Evolutionary conservation across 2,888 invertebrate genomes (phyloP), one percentile per base, ranked within the genome.

Genomic region (Coelinius sp.): DNA sequence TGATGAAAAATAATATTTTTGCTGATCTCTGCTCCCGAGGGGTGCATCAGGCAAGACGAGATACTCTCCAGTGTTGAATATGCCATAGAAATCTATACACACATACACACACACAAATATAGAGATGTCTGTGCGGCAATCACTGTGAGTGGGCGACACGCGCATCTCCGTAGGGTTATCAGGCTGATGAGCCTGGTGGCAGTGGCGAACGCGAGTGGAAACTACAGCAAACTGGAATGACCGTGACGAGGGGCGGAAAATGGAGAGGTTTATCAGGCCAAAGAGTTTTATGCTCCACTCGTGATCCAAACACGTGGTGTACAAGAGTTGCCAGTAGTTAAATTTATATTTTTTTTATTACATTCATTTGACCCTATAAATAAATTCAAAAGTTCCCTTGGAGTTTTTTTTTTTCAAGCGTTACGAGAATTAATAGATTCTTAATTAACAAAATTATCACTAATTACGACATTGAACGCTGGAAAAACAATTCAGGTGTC

Each of bases 61-160:
- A 25, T 4, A 35, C 5, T 8, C 3, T 62, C 24, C 25, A 24
- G 38, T 24, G 41, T 52, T 49, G 53, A 53, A 22, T 31, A 20
- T 25, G 59, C 56, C 38, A 27, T 6, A 17, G 17, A 31, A 14
- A 35, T 46, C 27, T 25, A 68, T 59, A 53, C 73, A 41, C 64
- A 64, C 62, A 64, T 53, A 59, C 10, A 52, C 53, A 56, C 35
- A 64, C 24, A n/a, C 20, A n/a, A 10, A 46, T 66, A 64, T 25
- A 69, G 56, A 73, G 62, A 68, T 53, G 46, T 53, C 49, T 52
- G 49, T 79, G 83, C 81, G 79, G 84, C 86, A 86, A 86, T 86
- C 86, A 84, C 82, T 80, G 82, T 84, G 86, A 86, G 86, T 86
- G 85, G 84, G 85, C 85, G 85, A 86, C 85, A 83, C 82, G 82